Evolutionary conservation across 2,888 invertebrate genomes (phyloP), one percentile per base, ranked within the genome.

Genomic region (Pegoplata infirma): DNA sequence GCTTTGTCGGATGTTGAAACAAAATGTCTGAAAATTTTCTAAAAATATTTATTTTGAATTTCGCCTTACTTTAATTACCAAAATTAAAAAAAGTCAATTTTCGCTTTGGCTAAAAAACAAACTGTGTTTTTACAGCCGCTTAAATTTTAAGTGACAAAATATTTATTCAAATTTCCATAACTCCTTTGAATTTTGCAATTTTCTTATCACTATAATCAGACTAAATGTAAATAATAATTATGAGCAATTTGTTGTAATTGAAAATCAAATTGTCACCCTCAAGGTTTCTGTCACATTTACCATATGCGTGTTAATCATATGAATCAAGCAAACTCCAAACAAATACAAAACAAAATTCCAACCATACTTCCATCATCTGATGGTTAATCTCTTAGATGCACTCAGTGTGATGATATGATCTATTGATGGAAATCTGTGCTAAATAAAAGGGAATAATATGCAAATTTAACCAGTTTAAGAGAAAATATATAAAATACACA

Each of bases 381-480:
- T 58, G 56, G n/a, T n/a, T 71, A 72, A 66, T 67, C 61, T 72
- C 44, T 49, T 28, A 28, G 23, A 40, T 47, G 47, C 23, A 25
- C n/a, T n/a, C 58, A 23, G 49, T 77, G 56, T 72, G 71, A 51
- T 51, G 79, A 79, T 79, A 75, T 75, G 73, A 79, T 79, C 79
- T 71, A 79, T 75, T 63, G 75, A 72, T 79, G 19, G 40, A 71
- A 71, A 79, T 74, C 75, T 67, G 17, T 17, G 32, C 32, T 49
- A 40, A 21, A 16, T 2, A 49, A n/a, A 40, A n/a, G 3, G 2
- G 5, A 2, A 66, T 51, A 25, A 23, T 59, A 78, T 78, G 63
- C 58, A 69, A 71, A 79, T 75, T 59, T 36, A 63, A 63, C 75
- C 71, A 47, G 71, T 71, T 79, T 56, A 16, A 66, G 10, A 47